Base-by-base conservation (phyloP, 2,797 vertebrate genomes). In the Hoplostethus mediterraneus region DNA sequence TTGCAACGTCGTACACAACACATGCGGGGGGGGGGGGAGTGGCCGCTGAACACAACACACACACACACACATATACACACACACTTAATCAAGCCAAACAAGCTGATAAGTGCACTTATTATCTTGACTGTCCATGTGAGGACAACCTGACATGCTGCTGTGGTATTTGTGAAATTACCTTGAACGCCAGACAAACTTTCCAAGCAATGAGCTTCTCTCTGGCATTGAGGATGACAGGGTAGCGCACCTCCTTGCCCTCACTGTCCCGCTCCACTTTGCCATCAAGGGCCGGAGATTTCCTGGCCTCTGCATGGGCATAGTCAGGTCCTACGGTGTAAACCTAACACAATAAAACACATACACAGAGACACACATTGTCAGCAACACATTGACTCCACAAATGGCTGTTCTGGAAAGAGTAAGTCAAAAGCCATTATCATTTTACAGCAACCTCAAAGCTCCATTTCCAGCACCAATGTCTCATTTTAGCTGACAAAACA, bases 101-200 rank as follows among this genome's bases (percentile, higher is more conserved):
- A n/a, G 16, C 5, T 6, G 33, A 36, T 36, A 36, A 6, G 33
- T 8, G 6, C 33, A 36, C 6, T 36, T 8, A 36, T 36, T 36
- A 36, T 36, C 33, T 36, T 36, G 33, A 4, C 33, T 36, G 33
- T 36, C 33, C 13, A 16, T 54, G 21, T 6, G 11, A 2, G 2
- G 17, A 54, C 25, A 54, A 54, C 25, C 13, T 17, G 3, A 31
- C 28, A 36, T 16, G 5, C 13, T 31, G 14, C 28, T 48, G 14
- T 21, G 3, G 60, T 49, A 49, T 48, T 49, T 36, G 16, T 3
- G 5, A n/a, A n/a, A 17, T 93, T 92, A 97, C 96, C 94, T 97
- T 97, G 89, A 97, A 97, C 57, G 96, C 96, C 72, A 96, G 94
- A 82, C 96, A 97, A 55, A 97, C 96, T 95, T 96, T 97, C 96